phyloP scores from a whole-genome alignment of 2,797 vertebrate species.

The Phyllotis vaccarum region DNA sequence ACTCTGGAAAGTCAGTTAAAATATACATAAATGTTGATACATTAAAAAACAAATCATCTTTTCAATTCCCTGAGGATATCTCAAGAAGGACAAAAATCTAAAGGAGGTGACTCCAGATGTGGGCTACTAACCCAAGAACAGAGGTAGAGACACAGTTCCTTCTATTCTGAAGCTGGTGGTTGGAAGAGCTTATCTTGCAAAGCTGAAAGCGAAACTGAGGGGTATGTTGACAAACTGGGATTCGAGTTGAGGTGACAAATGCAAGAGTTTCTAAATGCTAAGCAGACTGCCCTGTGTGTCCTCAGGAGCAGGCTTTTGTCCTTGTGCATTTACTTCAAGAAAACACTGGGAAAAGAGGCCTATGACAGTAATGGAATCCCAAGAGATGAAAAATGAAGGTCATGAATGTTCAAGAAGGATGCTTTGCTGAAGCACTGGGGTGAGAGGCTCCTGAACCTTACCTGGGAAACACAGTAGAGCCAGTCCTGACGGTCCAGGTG shows the following conservation, averaged over 20 bases:
- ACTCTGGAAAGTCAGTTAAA: conserved; percentile 12
- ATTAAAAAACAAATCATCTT: not conserved
- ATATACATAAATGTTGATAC: not conserved
- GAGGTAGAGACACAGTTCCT: not conserved
- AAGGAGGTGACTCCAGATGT: not conserved
- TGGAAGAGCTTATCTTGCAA: not conserved
- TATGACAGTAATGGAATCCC: not conserved
- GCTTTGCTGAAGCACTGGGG: not conserved
- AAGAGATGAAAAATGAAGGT: not conserved
- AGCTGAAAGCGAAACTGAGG: not conserved
- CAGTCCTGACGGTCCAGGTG: not conserved
- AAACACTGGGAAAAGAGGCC: not conserved
- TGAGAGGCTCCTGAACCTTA: not conserved
- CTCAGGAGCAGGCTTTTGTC: not conserved
- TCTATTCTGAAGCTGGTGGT: not conserved
- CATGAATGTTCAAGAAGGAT: not conserved
- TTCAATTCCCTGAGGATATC: not conserved
- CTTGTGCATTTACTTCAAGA: not conserved
- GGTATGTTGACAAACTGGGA: not conserved
- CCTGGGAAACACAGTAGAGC: not conserved
- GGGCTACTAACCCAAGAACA: not conserved
- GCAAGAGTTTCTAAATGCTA: not conserved
- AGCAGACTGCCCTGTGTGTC: not conserved
- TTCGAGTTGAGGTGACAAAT: not conserved
- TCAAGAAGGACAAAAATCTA: not conserved